Conservation (phyloP, 2,113 vertebrate species). For the Phainopepla nitens region DNA sequence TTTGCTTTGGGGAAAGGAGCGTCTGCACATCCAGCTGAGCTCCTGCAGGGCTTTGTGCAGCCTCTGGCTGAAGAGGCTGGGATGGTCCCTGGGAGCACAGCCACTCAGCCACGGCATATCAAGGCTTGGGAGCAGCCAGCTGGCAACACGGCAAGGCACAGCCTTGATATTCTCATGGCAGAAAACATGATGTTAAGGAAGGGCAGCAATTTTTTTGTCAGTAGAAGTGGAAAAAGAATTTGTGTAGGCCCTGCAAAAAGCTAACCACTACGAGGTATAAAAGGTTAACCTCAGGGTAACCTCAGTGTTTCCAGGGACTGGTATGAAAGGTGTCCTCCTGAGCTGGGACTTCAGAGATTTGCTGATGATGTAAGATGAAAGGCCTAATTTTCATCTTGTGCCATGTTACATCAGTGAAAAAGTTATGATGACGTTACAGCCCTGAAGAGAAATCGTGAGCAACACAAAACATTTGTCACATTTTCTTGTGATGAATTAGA, state of each 20-base stretch:
- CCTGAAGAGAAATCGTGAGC: not conserved
- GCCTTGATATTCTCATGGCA: not conserved
- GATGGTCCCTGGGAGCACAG: not conserved
- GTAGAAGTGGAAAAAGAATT: not conserved
- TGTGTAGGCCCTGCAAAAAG: not conserved
- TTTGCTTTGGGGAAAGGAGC: not conserved
- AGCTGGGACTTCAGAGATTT: not conserved
- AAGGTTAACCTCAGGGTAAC: not conserved
- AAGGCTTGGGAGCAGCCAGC: not conserved
- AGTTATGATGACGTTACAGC: not conserved
- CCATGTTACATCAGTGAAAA: not conserved
- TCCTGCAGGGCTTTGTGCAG: not conserved
- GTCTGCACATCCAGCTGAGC: not conserved
- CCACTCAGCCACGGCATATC: rapidly evolving
- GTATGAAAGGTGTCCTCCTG: not conserved
- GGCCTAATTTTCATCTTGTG: not conserved
- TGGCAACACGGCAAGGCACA: not conserved
- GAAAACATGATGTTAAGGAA: not conserved
- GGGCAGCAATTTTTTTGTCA: not conserved
- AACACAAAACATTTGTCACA: not conserved
- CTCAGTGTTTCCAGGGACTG: not conserved
- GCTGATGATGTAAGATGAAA: not conserved
- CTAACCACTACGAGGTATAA: rapidly evolving
- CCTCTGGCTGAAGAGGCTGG: not conserved
- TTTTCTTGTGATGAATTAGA: not conserved